Evolutionary conservation across 1,140 invertebrate species (phyloP).

Genomic region (Kradibia gibbosae): DNA sequence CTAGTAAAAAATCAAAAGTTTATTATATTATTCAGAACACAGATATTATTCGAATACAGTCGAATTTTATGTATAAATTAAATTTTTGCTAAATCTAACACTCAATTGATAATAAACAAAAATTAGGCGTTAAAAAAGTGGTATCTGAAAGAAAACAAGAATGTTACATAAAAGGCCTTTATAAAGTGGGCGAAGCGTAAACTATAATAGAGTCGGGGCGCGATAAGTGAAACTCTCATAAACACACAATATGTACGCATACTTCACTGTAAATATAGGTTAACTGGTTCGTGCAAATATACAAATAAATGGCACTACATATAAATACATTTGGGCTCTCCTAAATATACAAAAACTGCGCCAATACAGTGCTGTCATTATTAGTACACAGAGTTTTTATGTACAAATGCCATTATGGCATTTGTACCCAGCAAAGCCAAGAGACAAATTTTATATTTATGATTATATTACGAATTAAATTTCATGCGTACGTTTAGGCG

Average conservation of each 20-base stretch:
- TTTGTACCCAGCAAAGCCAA: no score
- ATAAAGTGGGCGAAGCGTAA: not conserved
- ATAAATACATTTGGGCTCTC: not conserved
- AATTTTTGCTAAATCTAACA: not conserved
- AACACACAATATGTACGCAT: not conserved
- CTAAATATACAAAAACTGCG: no score
- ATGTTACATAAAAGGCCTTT: not conserved
- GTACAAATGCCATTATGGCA: no score
- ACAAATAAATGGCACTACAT: not conserved
- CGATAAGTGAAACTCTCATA: not conserved
- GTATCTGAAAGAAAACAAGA: not conserved
- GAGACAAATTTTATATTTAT: no score
- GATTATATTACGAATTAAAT: no score
- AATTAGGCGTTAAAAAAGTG: not conserved
- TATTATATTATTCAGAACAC: no score
- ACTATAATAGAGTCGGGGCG: not conserved
- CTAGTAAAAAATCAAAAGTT: no score
- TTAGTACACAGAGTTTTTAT: no score
- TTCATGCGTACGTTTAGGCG: no score
- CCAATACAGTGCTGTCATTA: no score
- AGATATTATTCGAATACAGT: no score
- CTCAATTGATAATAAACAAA: not conserved
- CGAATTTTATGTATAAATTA: not conserved
- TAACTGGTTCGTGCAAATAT: slow-evolving; percentile 1
- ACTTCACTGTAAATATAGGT: not conserved